These are phyloP conservation scores for Archips crataeganus DNA, from an alignment of 2,888 invertebrate species.

Conservation along the genomic window DNA sequence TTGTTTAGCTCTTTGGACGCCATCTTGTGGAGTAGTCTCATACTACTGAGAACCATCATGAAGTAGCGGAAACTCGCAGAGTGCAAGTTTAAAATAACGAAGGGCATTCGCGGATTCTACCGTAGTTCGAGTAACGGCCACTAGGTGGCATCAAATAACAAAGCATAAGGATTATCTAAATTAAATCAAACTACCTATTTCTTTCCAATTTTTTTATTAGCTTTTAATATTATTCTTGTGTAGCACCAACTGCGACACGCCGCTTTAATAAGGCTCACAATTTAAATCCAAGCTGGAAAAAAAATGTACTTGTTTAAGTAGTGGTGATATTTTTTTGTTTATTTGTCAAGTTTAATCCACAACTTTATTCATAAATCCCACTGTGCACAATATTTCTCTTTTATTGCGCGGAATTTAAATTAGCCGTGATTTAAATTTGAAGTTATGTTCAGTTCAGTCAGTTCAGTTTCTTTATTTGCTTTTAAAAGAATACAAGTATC, in stretches of 20 bases:
- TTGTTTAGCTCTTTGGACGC: background rate
- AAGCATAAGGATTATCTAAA: background rate
- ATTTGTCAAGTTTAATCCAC: background rate
- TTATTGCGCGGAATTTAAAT: background rate
- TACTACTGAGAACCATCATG: background rate
- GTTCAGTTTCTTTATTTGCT: no score
- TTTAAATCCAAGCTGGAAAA: slow-evolving; percentile 72
- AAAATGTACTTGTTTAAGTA: slow-evolving; percentile 15
- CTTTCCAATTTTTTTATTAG: background rate
- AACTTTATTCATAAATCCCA: background rate
- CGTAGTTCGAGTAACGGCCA: background rate
- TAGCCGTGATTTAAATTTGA: no score
- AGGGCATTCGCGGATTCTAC: background rate
- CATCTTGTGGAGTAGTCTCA: slow-evolving; percentile 1
- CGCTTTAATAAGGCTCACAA: slow-evolving; percentile 47
- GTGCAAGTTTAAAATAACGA: background rate
- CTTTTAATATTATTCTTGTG: background rate
- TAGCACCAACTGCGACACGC: background rate
- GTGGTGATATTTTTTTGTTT: background rate
- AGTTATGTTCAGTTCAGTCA: no score
- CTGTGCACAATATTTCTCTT: background rate
- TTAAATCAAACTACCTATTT: background rate
- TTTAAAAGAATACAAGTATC: no score
- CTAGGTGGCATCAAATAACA: slow-evolving; percentile 3
- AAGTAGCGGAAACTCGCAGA: background rate